A percentile compares a stretch with the other conserved stretches of the same genome.
phyloP scores from a whole-genome alignment of 2,797 vertebrate species.

The Hypotaenidia philippensis region DNA sequence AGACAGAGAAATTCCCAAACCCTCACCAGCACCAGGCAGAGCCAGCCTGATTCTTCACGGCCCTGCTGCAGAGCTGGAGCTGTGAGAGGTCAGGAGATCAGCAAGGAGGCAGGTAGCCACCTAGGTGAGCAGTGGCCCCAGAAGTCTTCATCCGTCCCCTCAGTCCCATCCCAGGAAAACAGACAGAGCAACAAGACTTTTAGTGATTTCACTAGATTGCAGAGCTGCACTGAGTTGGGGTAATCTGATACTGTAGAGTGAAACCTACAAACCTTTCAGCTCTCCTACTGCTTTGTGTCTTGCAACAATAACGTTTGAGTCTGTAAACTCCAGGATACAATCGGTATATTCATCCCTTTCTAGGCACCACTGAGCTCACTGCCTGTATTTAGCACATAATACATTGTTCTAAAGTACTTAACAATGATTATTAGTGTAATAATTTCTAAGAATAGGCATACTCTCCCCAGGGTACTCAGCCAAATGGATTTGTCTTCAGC shows the following conservation, averaged over 20 bases:
- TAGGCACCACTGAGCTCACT: neutral
- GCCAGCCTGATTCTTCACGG: neutral
- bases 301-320: neutral
- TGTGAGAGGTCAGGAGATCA: neutral
- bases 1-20: neutral
- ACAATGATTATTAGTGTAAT: slow-evolving; percentile 9
- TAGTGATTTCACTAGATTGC: neutral
- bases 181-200: fast-evolving
- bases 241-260: neutral
- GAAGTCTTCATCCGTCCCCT: neutral
- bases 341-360: neutral
- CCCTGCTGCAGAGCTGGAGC: fast-evolving
- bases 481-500: neutral
- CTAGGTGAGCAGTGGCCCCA: neutral
- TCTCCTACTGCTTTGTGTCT: neutral
- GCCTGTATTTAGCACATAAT: slow-evolving; percentile 6
- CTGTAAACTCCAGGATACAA: neutral
- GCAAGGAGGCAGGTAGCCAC: fast-evolving
- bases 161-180: neutral
- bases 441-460: slow-evolving; percentile 11
- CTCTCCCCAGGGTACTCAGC: neutral
- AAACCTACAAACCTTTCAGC: neutral
- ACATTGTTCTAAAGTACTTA: slow-evolving; percentile 3
- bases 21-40: neutral
- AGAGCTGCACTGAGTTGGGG: neutral